Conservation (phyloP, 2,888 invertebrate species). For the Melitaea athalia region DNA sequence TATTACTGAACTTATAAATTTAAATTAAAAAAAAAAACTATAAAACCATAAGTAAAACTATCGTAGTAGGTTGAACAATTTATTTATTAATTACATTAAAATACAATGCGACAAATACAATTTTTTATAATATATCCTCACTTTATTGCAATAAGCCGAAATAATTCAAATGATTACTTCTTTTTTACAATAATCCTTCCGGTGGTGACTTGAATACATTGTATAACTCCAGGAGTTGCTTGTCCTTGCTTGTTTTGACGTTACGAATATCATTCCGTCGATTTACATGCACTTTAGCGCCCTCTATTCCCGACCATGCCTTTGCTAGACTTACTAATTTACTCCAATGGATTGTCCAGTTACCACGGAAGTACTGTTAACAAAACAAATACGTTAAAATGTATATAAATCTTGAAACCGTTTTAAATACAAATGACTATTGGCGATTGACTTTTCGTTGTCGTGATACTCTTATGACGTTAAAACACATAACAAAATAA, state of each 20-base stretch:
- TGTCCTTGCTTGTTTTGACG: slow-evolving; percentile 51
- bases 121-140: background rate
- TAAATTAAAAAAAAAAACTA: too few relatives aligned
- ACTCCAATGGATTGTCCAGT: slow-evolving; percentile 71
- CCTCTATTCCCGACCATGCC: slow-evolving; percentile 59
- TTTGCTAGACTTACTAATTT: slow-evolving; percentile 56
- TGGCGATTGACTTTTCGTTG: background rate
- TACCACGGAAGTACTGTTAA: slow-evolving; percentile 65
- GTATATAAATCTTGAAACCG: background rate
- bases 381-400: background rate
- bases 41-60: background rate
- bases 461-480: background rate
- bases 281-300: slow-evolving; percentile 63
- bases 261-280: slow-evolving; percentile 56
- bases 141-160: background rate
- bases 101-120: background rate
- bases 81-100: background rate
- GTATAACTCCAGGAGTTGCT: slow-evolving; percentile 55
- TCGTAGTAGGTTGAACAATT: background rate
- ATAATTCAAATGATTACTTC: slow-evolving; percentile 3
- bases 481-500: background rate
- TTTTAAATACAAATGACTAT: background rate
- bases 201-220: slow-evolving; percentile 55
- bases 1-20: too few relatives aligned
- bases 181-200: slow-evolving; percentile 48